phyloP scores from a whole-genome alignment of 2,888 invertebrate genomes.

The Dolichopus griseipennis region DNA sequence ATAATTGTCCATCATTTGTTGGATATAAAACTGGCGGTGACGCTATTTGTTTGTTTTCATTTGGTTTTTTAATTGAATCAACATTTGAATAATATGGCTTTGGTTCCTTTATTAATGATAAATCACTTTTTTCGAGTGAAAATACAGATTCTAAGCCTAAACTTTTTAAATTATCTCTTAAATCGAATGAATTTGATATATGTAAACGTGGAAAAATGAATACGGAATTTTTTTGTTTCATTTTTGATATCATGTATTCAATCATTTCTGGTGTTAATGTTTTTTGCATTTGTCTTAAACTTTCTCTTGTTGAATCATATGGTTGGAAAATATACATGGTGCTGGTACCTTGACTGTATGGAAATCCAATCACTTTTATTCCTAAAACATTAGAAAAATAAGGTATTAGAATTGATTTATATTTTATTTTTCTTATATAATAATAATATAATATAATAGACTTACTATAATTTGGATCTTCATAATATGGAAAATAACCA shows the following conservation, averaged over 20 bases:
- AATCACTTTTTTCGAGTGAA: slow-evolving; percentile 51
- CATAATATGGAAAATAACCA: slow-evolving; percentile 50
- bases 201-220: slow-evolving; percentile 64
- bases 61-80: no score
- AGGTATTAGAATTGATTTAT: no score
- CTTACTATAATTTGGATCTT: slow-evolving; percentile 29
- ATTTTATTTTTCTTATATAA: no score
- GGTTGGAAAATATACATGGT: slow-evolving; percentile 60
- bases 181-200: slow-evolving; percentile 50
- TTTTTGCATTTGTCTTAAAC: slow-evolving; percentile 43
- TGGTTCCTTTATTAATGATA: slow-evolving; percentile 48
- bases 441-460: background rate
- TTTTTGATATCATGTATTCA: slow-evolving; percentile 35
- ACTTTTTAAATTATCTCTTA: slow-evolving; percentile 48
- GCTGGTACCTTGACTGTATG: slow-evolving; percentile 54
- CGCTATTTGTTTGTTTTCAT: background rate
- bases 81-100: no score
- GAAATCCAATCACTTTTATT: slow-evolving; percentile 55
- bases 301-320: slow-evolving; percentile 42
- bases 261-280: slow-evolving; percentile 43
- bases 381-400: slow-evolving; percentile 34
- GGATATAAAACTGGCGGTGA: no score
- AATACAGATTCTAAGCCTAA: slow-evolving; percentile 60
- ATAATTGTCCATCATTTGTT: background rate
- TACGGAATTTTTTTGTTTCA: slow-evolving; percentile 42